These are phyloP conservation scores for Leptopilina clavipes DNA, from an alignment of 1,140 invertebrate genomes.

Conservation along the genomic window DNA sequence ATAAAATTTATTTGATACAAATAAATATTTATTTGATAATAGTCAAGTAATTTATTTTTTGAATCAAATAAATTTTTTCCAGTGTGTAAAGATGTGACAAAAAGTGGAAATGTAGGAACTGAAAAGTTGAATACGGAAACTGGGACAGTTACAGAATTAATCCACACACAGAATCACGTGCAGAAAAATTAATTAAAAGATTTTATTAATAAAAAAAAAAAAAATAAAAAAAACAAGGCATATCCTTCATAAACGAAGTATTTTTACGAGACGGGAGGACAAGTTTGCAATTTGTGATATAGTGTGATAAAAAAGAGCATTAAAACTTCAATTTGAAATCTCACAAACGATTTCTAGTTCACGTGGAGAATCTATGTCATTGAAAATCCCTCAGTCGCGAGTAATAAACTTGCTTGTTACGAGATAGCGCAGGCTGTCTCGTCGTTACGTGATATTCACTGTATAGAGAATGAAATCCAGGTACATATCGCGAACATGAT, in stretches of 20 bases:
- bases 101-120: too few relatives aligned
- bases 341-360: neutral
- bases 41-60: too few relatives aligned
- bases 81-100: too few relatives aligned
- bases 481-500: conserved; percentile 51
- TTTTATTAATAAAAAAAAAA: neutral
- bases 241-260: too few relatives aligned
- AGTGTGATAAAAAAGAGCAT: neutral
- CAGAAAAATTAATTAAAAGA: neutral
- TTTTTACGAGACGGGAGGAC: neutral
- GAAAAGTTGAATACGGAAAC: too few relatives aligned
- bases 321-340: neutral
- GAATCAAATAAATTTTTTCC: too few relatives aligned
- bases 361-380: conserved; percentile 7
- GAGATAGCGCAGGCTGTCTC: conserved; percentile 32
- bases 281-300: neutral
- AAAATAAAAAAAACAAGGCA: neutral
- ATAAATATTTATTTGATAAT: too few relatives aligned
- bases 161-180: too few relatives aligned
- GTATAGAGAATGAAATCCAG: conserved; percentile 47
- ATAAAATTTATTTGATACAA: too few relatives aligned
- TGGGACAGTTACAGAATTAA: too few relatives aligned
- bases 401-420: conserved; percentile 22
- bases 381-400: conserved; percentile 17
- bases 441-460: conserved; percentile 55